A percentile compares a stretch with the other conserved stretches of the same genome.
These are phyloP conservation scores for Euura saliciscinereae DNA, from an alignment of 1,140 invertebrate species.

Conservation along the genomic window DNA sequence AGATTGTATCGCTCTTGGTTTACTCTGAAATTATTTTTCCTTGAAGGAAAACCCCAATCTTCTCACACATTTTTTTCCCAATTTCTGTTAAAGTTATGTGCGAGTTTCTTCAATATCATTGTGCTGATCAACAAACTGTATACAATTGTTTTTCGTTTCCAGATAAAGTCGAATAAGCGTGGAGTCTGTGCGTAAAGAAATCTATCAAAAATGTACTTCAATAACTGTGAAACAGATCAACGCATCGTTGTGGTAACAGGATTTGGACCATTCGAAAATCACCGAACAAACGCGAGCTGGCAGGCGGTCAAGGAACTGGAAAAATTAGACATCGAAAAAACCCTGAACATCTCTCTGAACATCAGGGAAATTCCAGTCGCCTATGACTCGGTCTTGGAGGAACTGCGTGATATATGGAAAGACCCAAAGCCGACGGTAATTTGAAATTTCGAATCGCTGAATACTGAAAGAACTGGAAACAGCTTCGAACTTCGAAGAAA, in stretches of 20 bases:
- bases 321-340: constrained; percentile 54
- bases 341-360: constrained; percentile 63
- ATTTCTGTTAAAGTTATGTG: too few relatives aligned
- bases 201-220: neutral
- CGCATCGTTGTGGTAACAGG: constrained; percentile 65
- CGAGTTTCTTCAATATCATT: too few relatives aligned
- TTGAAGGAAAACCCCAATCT: too few relatives aligned
- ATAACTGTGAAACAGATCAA: neutral
- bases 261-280: constrained; percentile 75
- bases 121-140: too few relatives aligned
- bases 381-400: constrained; percentile 67
- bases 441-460: neutral
- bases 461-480: too few relatives aligned
- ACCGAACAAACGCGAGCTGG: constrained; percentile 79
- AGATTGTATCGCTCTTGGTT: too few relatives aligned
- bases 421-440: constrained; percentile 69
- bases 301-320: constrained; percentile 66
- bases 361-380: constrained; percentile 69
- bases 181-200: too few relatives aligned
- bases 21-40: too few relatives aligned
- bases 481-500: too few relatives aligned
- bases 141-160: too few relatives aligned
- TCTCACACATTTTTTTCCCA: too few relatives aligned
- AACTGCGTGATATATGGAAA: constrained; percentile 69
- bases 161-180: too few relatives aligned